These are phyloP conservation scores for Acanthis flammea DNA, from an alignment of 2,797 vertebrate genomes.

Conservation along the genomic window DNA sequence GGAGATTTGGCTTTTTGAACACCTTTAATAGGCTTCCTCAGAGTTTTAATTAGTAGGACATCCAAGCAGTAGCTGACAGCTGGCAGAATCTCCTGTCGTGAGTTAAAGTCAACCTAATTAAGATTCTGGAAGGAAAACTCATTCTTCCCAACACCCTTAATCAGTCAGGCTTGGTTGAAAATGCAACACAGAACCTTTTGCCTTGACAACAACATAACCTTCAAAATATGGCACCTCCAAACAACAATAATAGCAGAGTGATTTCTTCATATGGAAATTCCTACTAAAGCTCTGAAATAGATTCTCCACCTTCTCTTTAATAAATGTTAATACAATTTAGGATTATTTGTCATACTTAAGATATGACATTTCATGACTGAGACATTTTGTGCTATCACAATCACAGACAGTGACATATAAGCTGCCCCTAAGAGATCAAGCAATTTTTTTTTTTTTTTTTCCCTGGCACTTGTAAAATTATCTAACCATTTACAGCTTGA, in stretches of 20 bases:
- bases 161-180: slow-evolving; percentile 81
- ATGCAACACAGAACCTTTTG: slow-evolving; percentile 79
- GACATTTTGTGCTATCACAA: neutral
- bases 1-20: slow-evolving; percentile 62
- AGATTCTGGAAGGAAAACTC: slow-evolving; percentile 85
- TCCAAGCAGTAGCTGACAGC: slow-evolving; percentile 87
- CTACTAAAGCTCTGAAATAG: neutral
- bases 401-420: neutral
- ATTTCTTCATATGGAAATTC: slow-evolving; percentile 4
- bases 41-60: slow-evolving; percentile 90
- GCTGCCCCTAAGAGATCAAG: neutral
- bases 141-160: slow-evolving; percentile 83
- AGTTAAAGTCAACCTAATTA: slow-evolving; percentile 93
- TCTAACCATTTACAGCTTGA: neutral
- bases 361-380: neutral
- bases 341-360: neutral
- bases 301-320: neutral
- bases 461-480: neutral
- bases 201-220: slow-evolving; percentile 79
- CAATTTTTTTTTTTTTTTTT: neutral
- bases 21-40: slow-evolving; percentile 82
- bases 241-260: slow-evolving; percentile 1
- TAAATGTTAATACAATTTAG: slow-evolving; percentile 8
- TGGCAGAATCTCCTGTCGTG: slow-evolving; percentile 85
- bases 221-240: slow-evolving; percentile 69